These are phyloP conservation scores for Rattus norvegicus DNA, from an alignment of 2,113 vertebrate species.

Conservation along the genomic window GRCr8 NC_086035.1:35326001-35326500, in stretches of 20 bases:
- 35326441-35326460: neutral
- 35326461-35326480: neutral
- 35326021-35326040: no score
- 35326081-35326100: neutral
- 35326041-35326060: neutral
- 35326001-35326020: neutral
- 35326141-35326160: neutral
- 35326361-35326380: neutral
- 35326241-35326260: neutral
- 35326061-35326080: neutral
- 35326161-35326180: neutral
- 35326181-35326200: neutral
- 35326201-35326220: neutral
- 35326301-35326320: neutral
- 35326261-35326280: neutral
- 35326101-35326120: neutral
- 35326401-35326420: neutral
- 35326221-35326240: neutral
- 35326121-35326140: neutral
- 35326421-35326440: neutral
- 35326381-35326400: neutral
- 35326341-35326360: neutral
- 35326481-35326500: neutral
- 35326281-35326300: neutral
- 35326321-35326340: neutral